Base-by-base conservation (phyloP, 30 jellyfish, hydroid and myxozoan species). In the Cassiopea xamachana region DNA sequence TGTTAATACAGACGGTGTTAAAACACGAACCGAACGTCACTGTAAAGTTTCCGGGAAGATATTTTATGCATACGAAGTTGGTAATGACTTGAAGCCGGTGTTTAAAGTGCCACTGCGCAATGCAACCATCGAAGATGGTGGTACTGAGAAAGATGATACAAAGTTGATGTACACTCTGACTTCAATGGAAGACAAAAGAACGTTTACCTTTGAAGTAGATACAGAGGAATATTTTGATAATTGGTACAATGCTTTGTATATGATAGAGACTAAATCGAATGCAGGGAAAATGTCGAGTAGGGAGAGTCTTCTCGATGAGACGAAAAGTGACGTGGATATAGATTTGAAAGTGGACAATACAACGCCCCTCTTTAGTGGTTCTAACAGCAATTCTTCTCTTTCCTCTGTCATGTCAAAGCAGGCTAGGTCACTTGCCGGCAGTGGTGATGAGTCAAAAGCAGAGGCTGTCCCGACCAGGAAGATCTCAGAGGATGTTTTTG, bases 1-100 rank as follows among this genome's bases (percentile, higher is more conserved):
- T 16, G 64, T 50, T 44, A 77, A 82, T 60, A 90, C 59, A n/a
- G 79, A 86, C 18, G 98, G 97, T 1, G 79, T 44, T 0, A 94
- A 87, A 79, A 39, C 19, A 43, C 47, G 67, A 15, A 62, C 47
- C 15, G 87, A 69, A 10, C 87, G 99, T 9, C 96, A 80, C 70
- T 88, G 99, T 67, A 98, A 98, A 15, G 88, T 96, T 16, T 93
- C 98, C 12, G 99, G 99, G 49, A 96, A 96, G 82, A 91, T 96
- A 1, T 96, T 96, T 78, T 93, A 96, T 80, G 97, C 96, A 19
- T 92, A 61, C 70, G 94, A 80, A 12, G 46, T 72, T 17, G 94
- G 82, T 1, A 89, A 70, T 17, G 98, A 88, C 27, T 68, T 83
- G 74, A 96, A 92, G 88, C 99, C 99, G 1, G 55, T 96, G 5